Conservation (phyloP, 2,888 invertebrate genomes). For the Girardia tigrina region DNA sequence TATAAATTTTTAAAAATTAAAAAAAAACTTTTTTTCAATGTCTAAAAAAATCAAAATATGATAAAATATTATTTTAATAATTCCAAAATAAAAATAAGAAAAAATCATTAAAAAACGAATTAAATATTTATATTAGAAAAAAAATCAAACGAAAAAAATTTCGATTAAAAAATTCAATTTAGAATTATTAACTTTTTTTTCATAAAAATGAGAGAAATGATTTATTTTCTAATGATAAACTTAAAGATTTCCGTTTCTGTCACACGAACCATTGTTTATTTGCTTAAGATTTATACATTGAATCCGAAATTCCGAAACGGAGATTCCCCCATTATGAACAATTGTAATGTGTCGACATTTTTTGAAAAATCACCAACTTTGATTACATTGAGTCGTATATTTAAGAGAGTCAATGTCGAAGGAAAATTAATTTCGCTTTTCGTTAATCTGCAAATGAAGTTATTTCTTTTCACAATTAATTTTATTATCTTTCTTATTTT, state of each 20-base stretch:
- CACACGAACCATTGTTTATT: conserved; percentile 4
- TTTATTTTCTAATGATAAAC: conserved; percentile 7
- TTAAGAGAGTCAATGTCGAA: neutral
- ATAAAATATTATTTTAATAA: no score
- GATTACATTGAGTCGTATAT: conserved; percentile 15
- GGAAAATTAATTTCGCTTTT: conserved; percentile 1
- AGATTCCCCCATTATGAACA: neutral
- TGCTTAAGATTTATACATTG: conserved; percentile 20
- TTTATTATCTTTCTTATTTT: neutral
- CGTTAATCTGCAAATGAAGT: neutral
- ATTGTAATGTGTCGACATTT: conserved; percentile 23
- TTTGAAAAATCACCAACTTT: conserved; percentile 2
- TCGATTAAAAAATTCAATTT: neutral
- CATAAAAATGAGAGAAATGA: neutral
- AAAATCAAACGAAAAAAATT: neutral
- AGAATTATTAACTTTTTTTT: neutral
- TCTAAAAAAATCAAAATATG: no score
- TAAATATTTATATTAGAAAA: no score
- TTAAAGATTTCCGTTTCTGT: conserved; percentile 20
- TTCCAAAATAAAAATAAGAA: no score
- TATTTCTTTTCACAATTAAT: neutral
- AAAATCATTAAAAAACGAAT: no score
- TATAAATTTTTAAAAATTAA: no score
- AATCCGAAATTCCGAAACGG: neutral
- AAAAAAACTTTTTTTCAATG: no score